phyloP scores from a whole-genome alignment of 2,888 invertebrate genomes.

The Plebejus melissa region DNA sequence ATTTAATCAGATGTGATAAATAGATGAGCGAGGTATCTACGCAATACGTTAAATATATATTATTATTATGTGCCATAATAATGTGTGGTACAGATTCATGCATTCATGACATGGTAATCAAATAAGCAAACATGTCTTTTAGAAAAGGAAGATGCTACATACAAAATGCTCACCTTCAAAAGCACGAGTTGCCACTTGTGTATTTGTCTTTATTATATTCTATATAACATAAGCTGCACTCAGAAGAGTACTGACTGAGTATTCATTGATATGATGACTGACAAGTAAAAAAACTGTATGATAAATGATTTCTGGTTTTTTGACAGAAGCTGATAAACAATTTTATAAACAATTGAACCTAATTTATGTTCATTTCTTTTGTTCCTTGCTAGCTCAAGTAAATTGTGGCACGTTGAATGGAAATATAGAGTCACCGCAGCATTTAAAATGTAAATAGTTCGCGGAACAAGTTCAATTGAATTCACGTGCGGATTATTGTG shows the following conservation, averaged over 20 bases:
- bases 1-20: background rate
- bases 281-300: too few species aligned
- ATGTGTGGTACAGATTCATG: too few species aligned
- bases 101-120: background rate
- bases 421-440: background rate
- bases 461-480: slow-evolving; percentile 15
- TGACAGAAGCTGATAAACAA: too few species aligned
- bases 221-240: too few species aligned
- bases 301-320: too few species aligned
- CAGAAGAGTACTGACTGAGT: too few species aligned
- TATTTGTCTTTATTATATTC: too few species aligned
- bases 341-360: background rate
- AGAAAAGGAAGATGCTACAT: background rate
- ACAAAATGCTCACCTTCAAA: background rate
- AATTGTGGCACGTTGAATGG: background rate
- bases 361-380: background rate
- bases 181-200: too few species aligned
- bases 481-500: slow-evolving; percentile 21
- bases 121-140: background rate
- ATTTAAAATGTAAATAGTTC: slow-evolving; percentile 18
- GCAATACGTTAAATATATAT: too few species aligned
- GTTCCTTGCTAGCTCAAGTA: background rate
- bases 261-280: too few species aligned
- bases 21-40: background rate
- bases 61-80: too few species aligned